Conservation (phyloP, 2,113 vertebrate genomes). For the Nesoenas mayeri region DNA sequence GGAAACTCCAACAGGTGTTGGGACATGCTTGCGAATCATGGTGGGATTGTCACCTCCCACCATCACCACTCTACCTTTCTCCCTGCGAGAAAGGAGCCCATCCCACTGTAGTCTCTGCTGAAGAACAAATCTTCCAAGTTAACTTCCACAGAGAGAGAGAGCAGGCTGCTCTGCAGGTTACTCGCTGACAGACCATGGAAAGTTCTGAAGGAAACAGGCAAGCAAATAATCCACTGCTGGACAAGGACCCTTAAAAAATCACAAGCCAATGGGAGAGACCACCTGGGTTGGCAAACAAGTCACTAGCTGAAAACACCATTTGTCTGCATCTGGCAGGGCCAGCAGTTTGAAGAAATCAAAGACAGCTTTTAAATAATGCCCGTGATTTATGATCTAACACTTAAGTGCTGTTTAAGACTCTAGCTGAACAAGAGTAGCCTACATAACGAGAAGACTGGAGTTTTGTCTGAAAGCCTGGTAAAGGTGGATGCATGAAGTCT, state of each 20-base stretch:
- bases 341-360: not conserved
- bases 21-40: fast-evolving
- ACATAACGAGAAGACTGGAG: not conserved
- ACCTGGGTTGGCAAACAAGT: not conserved
- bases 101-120: not conserved
- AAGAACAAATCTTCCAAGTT: not conserved
- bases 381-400: not conserved
- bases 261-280: not conserved
- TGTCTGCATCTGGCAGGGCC: not conserved
- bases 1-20: not conserved
- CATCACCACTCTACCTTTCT: not conserved
- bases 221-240: not conserved
- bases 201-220: not conserved
- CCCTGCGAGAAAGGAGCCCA: not conserved
- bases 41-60: not conserved
- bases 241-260: not conserved
- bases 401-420: not conserved
- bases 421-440: not conserved
- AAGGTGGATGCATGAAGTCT: not conserved
- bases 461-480: not conserved
- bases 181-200: not conserved
- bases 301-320: not conserved
- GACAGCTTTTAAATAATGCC: not conserved
- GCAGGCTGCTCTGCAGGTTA: not conserved
- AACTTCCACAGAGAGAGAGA: not conserved